Evolutionary conservation across 2,113 vertebrate species (phyloP).

Genomic region (Gadus chalcogrammus): DNA sequence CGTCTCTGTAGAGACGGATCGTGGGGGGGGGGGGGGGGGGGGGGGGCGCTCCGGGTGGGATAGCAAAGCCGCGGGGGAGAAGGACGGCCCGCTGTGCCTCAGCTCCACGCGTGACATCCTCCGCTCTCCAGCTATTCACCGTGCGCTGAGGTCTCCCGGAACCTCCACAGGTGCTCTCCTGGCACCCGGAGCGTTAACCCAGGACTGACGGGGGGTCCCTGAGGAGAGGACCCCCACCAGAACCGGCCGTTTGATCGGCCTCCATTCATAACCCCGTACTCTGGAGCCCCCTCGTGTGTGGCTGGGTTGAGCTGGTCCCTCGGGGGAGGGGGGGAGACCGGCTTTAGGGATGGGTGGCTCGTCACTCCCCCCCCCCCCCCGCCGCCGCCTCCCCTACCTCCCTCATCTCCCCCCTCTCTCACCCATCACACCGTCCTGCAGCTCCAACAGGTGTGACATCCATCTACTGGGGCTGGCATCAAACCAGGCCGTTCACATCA

Average conservation of each 20-base stretch:
- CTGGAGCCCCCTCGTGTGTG: constrained; percentile 43
- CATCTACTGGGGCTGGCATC: constrained; percentile 43
- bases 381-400: constrained; percentile 3
- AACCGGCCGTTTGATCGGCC: constrained; percentile 41
- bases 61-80: too few relatives aligned
- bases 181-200: constrained; percentile 22
- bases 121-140: too few relatives aligned
- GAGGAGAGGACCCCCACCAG: constrained; percentile 41
- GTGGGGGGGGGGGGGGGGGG: too few relatives aligned
- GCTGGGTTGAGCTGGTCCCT: constrained; percentile 55
- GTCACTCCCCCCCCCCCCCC: too few relatives aligned
- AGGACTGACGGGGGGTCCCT: constrained; percentile 39
- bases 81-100: too few relatives aligned
- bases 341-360: too few relatives aligned
- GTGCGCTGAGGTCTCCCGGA: too few relatives aligned
- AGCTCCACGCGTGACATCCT: too few relatives aligned
- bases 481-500: constrained; percentile 45
- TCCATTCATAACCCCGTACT: constrained; percentile 42
- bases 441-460: constrained; percentile 61
- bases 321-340: too few relatives aligned
- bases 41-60: too few relatives aligned
- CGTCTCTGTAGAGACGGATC: too few relatives aligned
- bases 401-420: constrained; percentile 19
- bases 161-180: too few relatives aligned
- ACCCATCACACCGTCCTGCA: constrained; percentile 43